A percentile compares a stretch with the other conserved stretches of the same genome.
Conservation (phyloP, 1,140 invertebrate genomes). For the Aplysia californica region DNA sequence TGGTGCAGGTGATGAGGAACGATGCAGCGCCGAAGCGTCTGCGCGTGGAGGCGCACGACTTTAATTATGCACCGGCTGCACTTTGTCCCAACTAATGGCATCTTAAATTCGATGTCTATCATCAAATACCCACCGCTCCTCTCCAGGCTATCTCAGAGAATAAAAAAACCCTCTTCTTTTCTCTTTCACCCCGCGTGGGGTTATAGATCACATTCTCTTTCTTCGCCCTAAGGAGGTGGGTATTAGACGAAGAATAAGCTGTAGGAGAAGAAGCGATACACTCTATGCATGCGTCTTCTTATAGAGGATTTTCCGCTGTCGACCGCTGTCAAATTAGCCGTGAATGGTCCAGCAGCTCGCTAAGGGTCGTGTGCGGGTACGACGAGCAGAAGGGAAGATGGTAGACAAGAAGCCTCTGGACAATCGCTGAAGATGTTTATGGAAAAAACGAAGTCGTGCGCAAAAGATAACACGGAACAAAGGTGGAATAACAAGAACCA, state of each 20-base stretch:
- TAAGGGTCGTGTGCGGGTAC: not conserved
- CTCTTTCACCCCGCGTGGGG: not conserved
- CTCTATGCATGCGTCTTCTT: not conserved
- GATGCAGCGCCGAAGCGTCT: conserved; percentile 1
- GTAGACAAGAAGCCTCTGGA: no score
- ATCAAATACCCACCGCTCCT: conserved; percentile 17
- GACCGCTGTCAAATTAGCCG: conserved; percentile 23
- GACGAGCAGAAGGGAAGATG: not conserved
- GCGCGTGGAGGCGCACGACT: conserved; percentile 21
- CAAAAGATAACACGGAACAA: no score
- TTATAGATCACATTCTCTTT: conserved; percentile 13
- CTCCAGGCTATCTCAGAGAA: not conserved
- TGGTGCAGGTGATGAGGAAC: not conserved
- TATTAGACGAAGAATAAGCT: not conserved
- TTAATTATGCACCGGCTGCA: conserved; percentile 12
- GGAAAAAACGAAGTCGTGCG: no score
- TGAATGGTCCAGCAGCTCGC: not conserved
- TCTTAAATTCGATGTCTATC: conserved; percentile 17
- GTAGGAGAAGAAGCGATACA: conserved; percentile 5
- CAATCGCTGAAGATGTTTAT: no score
- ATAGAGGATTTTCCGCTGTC: not conserved
- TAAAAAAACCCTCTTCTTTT: not conserved
- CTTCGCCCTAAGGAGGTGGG: not conserved
- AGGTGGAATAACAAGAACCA: no score
- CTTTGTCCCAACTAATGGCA: conserved; percentile 4